Base-by-base conservation (phyloP, 2,797 vertebrate genomes). In the Poecile montanus region DNA sequence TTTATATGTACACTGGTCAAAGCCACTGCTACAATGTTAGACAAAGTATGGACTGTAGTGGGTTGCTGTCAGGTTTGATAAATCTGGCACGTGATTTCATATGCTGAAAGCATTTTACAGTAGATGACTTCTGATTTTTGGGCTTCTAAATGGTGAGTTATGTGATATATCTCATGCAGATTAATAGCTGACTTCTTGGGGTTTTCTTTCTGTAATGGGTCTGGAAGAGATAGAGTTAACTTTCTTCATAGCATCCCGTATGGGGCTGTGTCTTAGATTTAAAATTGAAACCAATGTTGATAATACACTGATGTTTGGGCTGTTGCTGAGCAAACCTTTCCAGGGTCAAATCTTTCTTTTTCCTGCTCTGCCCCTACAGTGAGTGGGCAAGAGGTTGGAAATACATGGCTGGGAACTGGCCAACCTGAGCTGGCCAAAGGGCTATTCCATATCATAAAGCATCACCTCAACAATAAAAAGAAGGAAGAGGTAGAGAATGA, bases 41-140 rank as follows among this genome's bases (percentile, higher is more conserved):
- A 26, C 82, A 23, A 11, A 66, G 13, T 34, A 44, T 45, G 90
- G 30, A 45, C 58, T 85, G 2, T 9, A 70, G 40, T 57, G 44
- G 34, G 15, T 50, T 90, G 57, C n/a, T 80, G 71, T 83, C 56
- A 53, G 36, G 36, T 80, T 86, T 86, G 30, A 54, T 89, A 47
- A 48, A 56, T 76, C 27, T 89, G 51, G 16, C 58, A 30, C 10
- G 7, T 22, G 17, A 19, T 58, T 85, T 88, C 8, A 45, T 61
- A 56, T 38, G 23, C 56, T 82, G 71, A 77, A 86, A 94, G 17
- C 50, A 51, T 94, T 93, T 93, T 61, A n/a, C 20, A 38, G 12
- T 77, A 76, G 63, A 25, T 79, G 6, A 74, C 19, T 76, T 95
- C 70, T 73, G 36, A 62, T 54, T 90, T 89, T 88, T 6, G 6